phyloP scores from a whole-genome alignment of 2,888 invertebrate genomes.

The Herminia tarsipennalis region DNA sequence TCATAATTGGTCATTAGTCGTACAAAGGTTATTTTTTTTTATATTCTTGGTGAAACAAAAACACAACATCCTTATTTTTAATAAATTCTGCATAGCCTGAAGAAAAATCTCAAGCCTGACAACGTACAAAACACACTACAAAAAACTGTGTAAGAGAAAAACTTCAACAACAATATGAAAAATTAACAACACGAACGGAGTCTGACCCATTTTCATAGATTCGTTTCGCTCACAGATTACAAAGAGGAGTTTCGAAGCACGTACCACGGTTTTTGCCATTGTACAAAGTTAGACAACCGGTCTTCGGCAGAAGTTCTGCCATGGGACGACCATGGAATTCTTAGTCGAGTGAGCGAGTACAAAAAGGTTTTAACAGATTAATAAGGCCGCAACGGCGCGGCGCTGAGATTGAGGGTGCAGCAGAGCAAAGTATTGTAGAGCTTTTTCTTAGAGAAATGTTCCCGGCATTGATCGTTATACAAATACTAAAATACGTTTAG shows the following conservation, averaged over 20 bases:
- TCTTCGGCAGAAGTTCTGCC: slow-evolving; percentile 29
- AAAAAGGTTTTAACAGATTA: slow-evolving; percentile 23
- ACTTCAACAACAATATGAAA: slow-evolving; percentile 23
- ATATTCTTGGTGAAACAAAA: not conserved
- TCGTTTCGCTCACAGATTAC: slow-evolving; percentile 21
- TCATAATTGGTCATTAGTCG: no score
- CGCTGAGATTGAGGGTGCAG: not conserved
- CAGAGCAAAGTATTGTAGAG: not conserved
- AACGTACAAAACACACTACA: slow-evolving; percentile 2
- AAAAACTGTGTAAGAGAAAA: slow-evolving; percentile 6
- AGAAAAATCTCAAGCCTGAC: not conserved
- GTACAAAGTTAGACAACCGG: slow-evolving; percentile 32
- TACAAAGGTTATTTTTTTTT: no score
- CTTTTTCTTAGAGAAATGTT: not conserved
- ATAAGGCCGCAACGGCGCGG: not conserved
- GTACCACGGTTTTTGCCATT: slow-evolving; percentile 33
- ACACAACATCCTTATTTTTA: not conserved
- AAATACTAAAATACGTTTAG: no score
- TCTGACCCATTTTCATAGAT: slow-evolving; percentile 30
- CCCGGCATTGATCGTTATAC: no score
- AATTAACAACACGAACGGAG: slow-evolving; percentile 21
- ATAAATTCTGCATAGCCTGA: not conserved
- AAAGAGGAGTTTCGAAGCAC: slow-evolving; percentile 26
- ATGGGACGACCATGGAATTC: slow-evolving; percentile 25
- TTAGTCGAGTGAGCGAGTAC: slow-evolving; percentile 19